Evolutionary conservation across 2,888 invertebrate genomes (phyloP).

Genomic region (Epistrophe grossulariae): DNA sequence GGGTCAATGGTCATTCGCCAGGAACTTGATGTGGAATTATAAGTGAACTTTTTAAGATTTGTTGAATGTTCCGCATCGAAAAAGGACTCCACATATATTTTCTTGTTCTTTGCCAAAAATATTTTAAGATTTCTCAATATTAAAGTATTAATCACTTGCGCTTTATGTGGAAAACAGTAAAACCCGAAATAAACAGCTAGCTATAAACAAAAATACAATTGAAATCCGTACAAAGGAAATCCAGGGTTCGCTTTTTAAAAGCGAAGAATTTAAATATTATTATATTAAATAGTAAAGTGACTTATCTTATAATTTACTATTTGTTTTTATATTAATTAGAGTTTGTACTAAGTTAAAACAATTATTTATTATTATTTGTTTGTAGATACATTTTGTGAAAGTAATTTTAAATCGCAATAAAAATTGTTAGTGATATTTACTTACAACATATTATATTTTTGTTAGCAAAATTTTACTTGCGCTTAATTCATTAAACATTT

Average conservation of each 20-base stretch:
- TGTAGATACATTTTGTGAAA: not conserved
- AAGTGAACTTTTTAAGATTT: too few relatives aligned
- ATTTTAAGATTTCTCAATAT: slow-evolving; percentile 2
- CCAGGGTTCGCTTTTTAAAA: slow-evolving; percentile 70
- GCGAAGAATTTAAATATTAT: slow-evolving; percentile 51
- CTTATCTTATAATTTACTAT: not conserved
- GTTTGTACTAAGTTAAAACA: not conserved
- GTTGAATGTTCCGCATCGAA: too few relatives aligned
- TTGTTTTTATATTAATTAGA: not conserved
- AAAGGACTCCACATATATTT: too few relatives aligned
- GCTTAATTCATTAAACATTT: not conserved
- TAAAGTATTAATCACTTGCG: slow-evolving; percentile 1
- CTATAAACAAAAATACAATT: slow-evolving; percentile 12
- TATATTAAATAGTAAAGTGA: not conserved
- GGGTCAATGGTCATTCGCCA: too few relatives aligned
- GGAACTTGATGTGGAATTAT: too few relatives aligned
- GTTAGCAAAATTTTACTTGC: not conserved
- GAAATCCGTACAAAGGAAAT: slow-evolving; percentile 67
- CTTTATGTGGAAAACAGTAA: slow-evolving; percentile 12
- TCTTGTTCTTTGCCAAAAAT: not conserved
- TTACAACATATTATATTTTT: not conserved
- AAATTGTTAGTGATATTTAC: slow-evolving; percentile 3
- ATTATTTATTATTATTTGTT: not conserved
- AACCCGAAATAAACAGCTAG: slow-evolving; percentile 13
- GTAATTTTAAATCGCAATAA: not conserved